Evolutionary conservation across 2,797 vertebrate genomes (phyloP).

Genomic region (Coreius guichenoti): DNA sequence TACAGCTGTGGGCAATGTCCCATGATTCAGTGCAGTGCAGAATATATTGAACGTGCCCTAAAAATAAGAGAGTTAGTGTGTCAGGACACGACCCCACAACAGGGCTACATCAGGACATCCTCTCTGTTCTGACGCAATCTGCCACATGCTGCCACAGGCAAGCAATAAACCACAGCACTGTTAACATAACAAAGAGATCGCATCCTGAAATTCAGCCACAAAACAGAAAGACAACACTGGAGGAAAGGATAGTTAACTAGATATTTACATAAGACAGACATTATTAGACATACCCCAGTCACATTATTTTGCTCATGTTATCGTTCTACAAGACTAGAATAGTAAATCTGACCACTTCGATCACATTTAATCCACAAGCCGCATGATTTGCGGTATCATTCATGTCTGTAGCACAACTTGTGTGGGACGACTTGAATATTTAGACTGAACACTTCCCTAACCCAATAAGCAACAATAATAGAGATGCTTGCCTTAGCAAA

Average conservation of each 20-base stretch:
- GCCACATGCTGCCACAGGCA: conserved; percentile 1
- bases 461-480: not conserved
- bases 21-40: conserved; percentile 15
- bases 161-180: not conserved
- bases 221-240: not conserved
- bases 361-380: not conserved
- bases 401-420: not conserved
- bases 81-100: conserved; percentile 20
- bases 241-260: not conserved
- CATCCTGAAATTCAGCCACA: not conserved
- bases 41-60: conserved; percentile 13
- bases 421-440: too few relatives aligned
- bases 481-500: not conserved
- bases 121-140: conserved; percentile 2
- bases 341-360: not conserved
- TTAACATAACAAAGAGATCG: not conserved
- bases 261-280: not conserved
- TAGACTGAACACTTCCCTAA: not conserved
- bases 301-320: not conserved
- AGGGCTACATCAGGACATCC: not conserved
- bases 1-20: not conserved
- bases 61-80: conserved; percentile 28
- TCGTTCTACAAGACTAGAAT: not conserved
- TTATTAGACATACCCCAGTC: too few relatives aligned
- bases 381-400: not conserved